phyloP scores from a whole-genome alignment of 2,888 invertebrate species.

The Caenorhabditis auriculariae region DNA sequence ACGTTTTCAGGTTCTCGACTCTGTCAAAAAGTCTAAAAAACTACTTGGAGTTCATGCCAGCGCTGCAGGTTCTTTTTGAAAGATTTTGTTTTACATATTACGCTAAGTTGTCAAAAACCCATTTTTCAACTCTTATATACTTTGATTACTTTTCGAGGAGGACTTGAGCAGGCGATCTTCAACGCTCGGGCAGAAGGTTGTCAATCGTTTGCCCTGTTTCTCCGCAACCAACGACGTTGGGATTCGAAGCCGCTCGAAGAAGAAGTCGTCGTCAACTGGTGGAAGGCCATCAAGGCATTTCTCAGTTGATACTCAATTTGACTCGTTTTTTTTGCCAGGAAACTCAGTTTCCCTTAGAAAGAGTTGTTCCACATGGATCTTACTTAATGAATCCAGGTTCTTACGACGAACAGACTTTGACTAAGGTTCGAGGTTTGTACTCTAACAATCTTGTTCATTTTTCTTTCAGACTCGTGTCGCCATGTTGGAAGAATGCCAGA shows the following conservation, averaged over 20 bases:
- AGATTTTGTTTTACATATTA: background rate
- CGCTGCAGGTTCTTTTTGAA: constrained; percentile 34
- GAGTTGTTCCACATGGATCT: constrained; percentile 65
- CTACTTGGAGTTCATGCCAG: constrained; percentile 52
- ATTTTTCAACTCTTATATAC: background rate
- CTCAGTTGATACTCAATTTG: no score
- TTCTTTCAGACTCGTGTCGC: constrained; percentile 60
- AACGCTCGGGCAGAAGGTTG: constrained; percentile 64
- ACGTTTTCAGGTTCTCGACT: constrained; percentile 18
- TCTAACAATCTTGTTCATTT: no score
- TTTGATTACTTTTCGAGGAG: constrained; percentile 53
- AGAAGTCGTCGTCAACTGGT: constrained; percentile 59
- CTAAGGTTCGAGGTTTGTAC: constrained; percentile 40
- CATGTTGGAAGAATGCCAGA: constrained; percentile 66
- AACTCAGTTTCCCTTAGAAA: constrained; percentile 47
- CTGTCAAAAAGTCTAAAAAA: constrained; percentile 30
- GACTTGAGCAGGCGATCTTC: constrained; percentile 63
- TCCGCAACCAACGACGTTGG: constrained; percentile 58
- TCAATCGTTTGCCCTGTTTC: constrained; percentile 64
- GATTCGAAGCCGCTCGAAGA: constrained; percentile 54
- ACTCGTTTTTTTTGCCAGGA: constrained; percentile 43
- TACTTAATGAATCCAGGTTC: constrained; percentile 68
- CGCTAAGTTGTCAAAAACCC: background rate
- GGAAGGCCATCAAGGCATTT: constrained; percentile 48
- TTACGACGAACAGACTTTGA: constrained; percentile 64